Conservation (phyloP, 2,888 invertebrate genomes). For the Diaperis boleti region DNA sequence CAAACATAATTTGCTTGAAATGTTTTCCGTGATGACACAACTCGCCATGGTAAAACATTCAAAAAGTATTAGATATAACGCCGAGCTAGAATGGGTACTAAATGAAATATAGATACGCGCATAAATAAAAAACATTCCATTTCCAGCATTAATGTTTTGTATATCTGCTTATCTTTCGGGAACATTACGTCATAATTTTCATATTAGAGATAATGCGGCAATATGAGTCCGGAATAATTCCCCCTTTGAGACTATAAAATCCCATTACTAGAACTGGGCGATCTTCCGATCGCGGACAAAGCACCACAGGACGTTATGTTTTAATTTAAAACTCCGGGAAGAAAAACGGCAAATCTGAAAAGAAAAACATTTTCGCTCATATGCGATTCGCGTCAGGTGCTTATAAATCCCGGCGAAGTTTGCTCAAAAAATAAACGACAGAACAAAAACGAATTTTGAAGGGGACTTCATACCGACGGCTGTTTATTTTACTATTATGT, state of each 20-base stretch:
- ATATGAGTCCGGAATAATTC: slow-evolving; percentile 32
- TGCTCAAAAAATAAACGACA: slow-evolving; percentile 28
- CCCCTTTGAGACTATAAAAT: slow-evolving; percentile 21
- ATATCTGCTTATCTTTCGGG: slow-evolving; percentile 24
- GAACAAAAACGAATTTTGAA: slow-evolving; percentile 28
- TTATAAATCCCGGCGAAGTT: slow-evolving; percentile 20
- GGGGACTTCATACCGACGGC: slow-evolving; percentile 19
- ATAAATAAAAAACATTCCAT: slow-evolving; percentile 41
- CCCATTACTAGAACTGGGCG: slow-evolving; percentile 12
- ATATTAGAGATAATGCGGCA: slow-evolving; percentile 36
- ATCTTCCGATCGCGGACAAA: background rate
- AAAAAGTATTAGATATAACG: slow-evolving; percentile 44
- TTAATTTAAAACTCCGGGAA: slow-evolving; percentile 8
- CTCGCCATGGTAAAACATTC: slow-evolving; percentile 41
- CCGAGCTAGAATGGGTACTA: slow-evolving; percentile 39
- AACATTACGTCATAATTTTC: slow-evolving; percentile 39
- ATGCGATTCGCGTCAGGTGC: slow-evolving; percentile 30
- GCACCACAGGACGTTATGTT: slow-evolving; percentile 18
- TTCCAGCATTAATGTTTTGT: slow-evolving; percentile 32
- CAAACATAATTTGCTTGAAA: slow-evolving; percentile 38
- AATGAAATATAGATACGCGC: slow-evolving; percentile 41
- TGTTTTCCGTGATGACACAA: slow-evolving; percentile 43
- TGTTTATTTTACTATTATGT: slow-evolving; percentile 21
- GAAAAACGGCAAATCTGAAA: slow-evolving; percentile 20
- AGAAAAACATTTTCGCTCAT: slow-evolving; percentile 25